Base-by-base conservation (phyloP, 2,797 vertebrate species). In the Myotis daubentonii region DNA sequence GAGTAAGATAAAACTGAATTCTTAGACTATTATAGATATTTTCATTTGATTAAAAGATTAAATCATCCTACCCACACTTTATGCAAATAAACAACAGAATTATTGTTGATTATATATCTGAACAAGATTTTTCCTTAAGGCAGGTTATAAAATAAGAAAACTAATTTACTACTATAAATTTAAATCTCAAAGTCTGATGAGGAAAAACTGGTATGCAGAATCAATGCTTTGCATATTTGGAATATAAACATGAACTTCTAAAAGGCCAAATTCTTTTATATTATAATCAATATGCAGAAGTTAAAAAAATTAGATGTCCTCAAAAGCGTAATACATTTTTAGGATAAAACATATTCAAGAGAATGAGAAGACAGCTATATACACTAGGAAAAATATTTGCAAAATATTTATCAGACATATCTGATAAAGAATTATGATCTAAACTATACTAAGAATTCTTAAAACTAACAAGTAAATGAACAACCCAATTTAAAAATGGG, bases 31-130 rank as follows among this genome's bases (percentile, higher is more conserved):
- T 60, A 79, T 19, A 87, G 87, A 66, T 92, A 82, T 65, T 85
- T 44, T 86, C 74, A 41, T 94, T 79, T 93, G 62, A 95, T 68
- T 76, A 80, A 96, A 95, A 96, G 83, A 93, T 53, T 68, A 90
- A 53, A 79, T 82, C 51, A 78, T 65, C 36, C 30, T 78, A 83
- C 25, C 36, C 6, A 33, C 4, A 6, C 44, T 84, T 95, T 93
- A 95, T 47, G 41, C 79, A 96, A 93, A 95, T 92, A 93, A 95
- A 94, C 44, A 89, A 79, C 20, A 66, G 65, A 3, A 86, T 49
- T 83, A 89, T 38, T 79, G 15, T 23, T 92, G 68, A 84, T 33
- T 66, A 8, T 12, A 68, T 62, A 88, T 71, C 92, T 88, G 87
- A 89, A 80, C 28, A 23, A 65, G 57, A 80, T 93, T 85, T 92